Base-by-base conservation (phyloP, 2,888 invertebrate genomes). In the Aleiodes leptofemur region DNA sequence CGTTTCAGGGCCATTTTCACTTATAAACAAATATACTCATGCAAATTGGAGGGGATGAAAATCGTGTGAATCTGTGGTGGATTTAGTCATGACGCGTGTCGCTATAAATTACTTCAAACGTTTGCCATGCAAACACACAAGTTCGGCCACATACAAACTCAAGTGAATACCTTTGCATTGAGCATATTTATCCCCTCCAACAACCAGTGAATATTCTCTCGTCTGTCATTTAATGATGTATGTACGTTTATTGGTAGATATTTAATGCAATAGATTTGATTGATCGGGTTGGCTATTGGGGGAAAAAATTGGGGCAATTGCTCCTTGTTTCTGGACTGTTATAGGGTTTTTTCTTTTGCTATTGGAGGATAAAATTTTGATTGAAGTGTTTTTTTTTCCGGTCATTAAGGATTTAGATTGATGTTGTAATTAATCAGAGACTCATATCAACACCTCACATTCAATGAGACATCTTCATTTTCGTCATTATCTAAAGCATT, bases 41-140 rank as follows among this genome's bases (percentile, higher is more conserved):
- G 43, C 43, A 43, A 43, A 43, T 43, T 43, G 43, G 43, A 43
- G 43, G 43, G 43, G 11, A 8, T 31, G 16, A 55, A 56, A 64
- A 48, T 66, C 64, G 51, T 59, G 61, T 76, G 79, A 81, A 79
- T 79, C 43, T 78, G 70, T 73, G 73, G 78, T 78, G 78, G 76
- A 81, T 81, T 83, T 80, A 80, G 78, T 77, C 68, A 56, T 48
- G 23, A 48, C 53, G 66, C 57, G 66, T 59, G 66, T 64, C 53
- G 50, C 74, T 73, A 77, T 78, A 77, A 78, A 78, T 78, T 79
- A 77, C 76, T 80, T 78, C 76, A 78, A 78, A 81, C 80, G 82
- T 84, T 85, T 82, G 78, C 80, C 76, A 64, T 81, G 83, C 80
- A 83, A 85, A 84, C 84, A 83, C 71, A 74, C 76, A 77, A 76